Evolutionary conservation across 2,113 vertebrate genomes (phyloP), one percentile per base, ranked within the genome.

Genomic region (Myxocyprinus asiaticus): DNA sequence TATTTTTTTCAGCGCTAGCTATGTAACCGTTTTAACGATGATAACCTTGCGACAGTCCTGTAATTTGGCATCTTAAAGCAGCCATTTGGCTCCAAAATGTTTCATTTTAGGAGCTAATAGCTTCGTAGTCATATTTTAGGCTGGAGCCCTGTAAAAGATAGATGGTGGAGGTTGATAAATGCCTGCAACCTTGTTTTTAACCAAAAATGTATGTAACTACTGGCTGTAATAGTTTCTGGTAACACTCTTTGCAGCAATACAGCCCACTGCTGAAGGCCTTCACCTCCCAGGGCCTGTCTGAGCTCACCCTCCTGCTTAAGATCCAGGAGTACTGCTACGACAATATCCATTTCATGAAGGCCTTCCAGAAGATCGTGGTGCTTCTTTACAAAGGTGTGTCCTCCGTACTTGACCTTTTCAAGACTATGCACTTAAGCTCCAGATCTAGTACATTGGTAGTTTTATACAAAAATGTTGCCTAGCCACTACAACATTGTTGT

Each of bases 321-420:
- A 96, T 99, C 91, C 98, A 99, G 91, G 98, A 99, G 93, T 99
- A 99, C 88, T 99, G 98, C 93, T 99, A 99, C 10, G 98, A 99
- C 88, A 99, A 99, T 93, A 99, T 99, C 92, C 96, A 99, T 90
- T 99, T 99, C 94, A 99, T 99, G 97, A 99, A 98, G 89, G 94
- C 98, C 92, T 99, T 99, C 89, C 97, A 98, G 95, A 99, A 99
- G 95, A 99, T 99, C 76, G 97, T 99, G 92, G 96, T 99, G 95
- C 97, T 99, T 84, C 97, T 99, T 90, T 99, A 99, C 84, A 99
- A 99, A 98, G 97, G 98, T 99, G 0, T 0, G 83, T 82, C 48
- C 17, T 44, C 11, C 22, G 3, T 33, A 33, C 4, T 44, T 47
- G 48, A 5, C 42, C 50, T 42, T 53, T 76, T 55, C 7, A 43